Evolutionary conservation across 2,113 vertebrate species (phyloP), one percentile per base, ranked within the genome.

Genomic region (Steatornis caripensis): DNA sequence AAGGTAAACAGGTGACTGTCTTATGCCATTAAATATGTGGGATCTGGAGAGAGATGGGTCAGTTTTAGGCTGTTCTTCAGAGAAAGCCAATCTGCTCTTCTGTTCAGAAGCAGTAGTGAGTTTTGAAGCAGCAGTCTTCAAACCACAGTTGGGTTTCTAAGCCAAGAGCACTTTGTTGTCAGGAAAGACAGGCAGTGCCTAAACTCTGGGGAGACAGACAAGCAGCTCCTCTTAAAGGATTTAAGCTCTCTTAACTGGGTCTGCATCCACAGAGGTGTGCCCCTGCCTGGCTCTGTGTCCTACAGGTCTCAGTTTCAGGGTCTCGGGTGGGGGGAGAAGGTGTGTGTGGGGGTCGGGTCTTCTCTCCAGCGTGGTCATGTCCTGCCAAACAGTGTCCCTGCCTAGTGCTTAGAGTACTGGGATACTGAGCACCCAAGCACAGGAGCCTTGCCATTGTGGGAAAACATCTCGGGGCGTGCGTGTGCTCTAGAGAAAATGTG

Each of bases 1-100:
- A 84, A 90, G 55, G 86, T 87, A 92, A 95, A 95, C 84, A 95
- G 76, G 70, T 95, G 90, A 94, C 58, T 90, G 30, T 61, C 58
- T 64, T 82, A 16, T 81, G 86, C 69, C 51, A 71, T 90, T 78
- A 81, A 84, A 53, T 61, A 61, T 0, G 0, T 77, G 80, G 51
- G 49, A 57, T 77, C 37, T 74, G 68, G 71, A 93, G 24, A 74
- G 41, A 36, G 7, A 54, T 2, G 1, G 68, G 64, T 66, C 12
- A 4, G 66, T 65, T 90, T 66, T 41, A 54, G 49, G 58, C 49
- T 83, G 71, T 54, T 77, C 45, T 65, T 49, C 68, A 78, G 55
- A 77, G 46, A 89, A 92, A 86, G 66, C 45, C 26, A 15, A 21
- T 37, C 32, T 90, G 27, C 46, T 54, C 55, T 43, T 81, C 15